Conservation (phyloP, 1,140 invertebrate genomes). For the Hermetia illucens region DNA sequence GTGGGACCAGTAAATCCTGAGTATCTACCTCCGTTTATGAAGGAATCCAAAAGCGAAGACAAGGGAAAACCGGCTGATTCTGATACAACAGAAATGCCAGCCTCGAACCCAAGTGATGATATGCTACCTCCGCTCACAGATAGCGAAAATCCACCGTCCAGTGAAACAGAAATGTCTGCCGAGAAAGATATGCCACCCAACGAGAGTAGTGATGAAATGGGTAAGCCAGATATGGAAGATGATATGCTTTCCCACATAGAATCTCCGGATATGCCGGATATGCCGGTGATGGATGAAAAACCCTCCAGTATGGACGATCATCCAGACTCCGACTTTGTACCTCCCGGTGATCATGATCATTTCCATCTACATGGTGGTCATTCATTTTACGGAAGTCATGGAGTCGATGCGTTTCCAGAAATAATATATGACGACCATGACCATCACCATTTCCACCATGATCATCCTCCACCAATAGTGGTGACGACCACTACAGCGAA, state of each 20-base stretch:
- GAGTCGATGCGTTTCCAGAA: slow-evolving; percentile 30
- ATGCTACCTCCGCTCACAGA: too few relatives aligned
- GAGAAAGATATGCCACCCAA: too few relatives aligned
- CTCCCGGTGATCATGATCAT: slow-evolving; percentile 2
- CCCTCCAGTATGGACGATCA: not conserved
- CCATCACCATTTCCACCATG: slow-evolving; percentile 31
- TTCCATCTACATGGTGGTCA: slow-evolving; percentile 32
- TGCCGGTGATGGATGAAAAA: not conserved
- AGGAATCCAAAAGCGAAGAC: too few relatives aligned
- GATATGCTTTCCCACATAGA: slow-evolving; percentile 1
- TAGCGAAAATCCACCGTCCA: too few relatives aligned
- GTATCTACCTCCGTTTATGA: slow-evolving; percentile 2
- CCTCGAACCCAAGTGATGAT: too few relatives aligned
- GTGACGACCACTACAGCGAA: slow-evolving; percentile 29
- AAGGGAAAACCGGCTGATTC: too few relatives aligned
- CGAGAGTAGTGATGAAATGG: slow-evolving; percentile 9
- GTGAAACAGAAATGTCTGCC: too few relatives aligned
- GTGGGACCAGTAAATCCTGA: slow-evolving; percentile 12
- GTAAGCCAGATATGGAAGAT: slow-evolving; percentile 10
- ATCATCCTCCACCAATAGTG: slow-evolving; percentile 16
- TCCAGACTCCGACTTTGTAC: too few relatives aligned
- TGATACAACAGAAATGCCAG: too few relatives aligned
- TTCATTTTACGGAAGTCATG: slow-evolving; percentile 16
- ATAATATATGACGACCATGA: slow-evolving; percentile 34
- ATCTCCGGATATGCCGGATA: not conserved